Conservation (phyloP, 2,888 invertebrate genomes). For the Ophioninae sp. region DNA sequence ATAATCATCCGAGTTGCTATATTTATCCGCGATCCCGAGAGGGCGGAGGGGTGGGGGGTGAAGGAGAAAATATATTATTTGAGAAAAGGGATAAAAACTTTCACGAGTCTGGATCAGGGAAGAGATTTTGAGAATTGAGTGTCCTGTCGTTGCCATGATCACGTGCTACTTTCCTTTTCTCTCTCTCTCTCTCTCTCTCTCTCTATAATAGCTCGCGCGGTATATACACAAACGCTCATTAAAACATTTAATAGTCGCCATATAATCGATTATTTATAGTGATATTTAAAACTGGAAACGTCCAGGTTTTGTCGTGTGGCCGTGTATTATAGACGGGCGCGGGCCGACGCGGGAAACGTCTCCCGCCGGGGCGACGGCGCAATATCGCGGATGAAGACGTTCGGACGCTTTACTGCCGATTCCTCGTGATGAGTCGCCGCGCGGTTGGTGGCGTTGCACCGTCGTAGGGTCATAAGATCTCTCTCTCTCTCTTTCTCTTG, state of each 20-base stretch:
- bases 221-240: conserved; percentile 71
- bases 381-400: conserved; percentile 75
- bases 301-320: conserved; percentile 31
- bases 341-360: conserved; percentile 7
- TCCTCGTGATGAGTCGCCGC: conserved; percentile 67
- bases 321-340: conserved; percentile 18
- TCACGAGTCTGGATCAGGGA: conserved; percentile 55
- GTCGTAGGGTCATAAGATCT: conserved; percentile 30
- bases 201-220: conserved; percentile 50
- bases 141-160: conserved; percentile 28
- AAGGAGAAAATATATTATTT: not conserved
- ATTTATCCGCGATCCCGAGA: conserved; percentile 17
- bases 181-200: conserved; percentile 13
- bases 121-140: conserved; percentile 57
- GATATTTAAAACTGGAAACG: conserved; percentile 69
- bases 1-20: conserved; percentile 49
- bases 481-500: not conserved
- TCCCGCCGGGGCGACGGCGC: conserved; percentile 39
- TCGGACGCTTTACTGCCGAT: conserved; percentile 74
- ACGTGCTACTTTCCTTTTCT: conserved; percentile 1
- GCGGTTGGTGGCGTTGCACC: conserved; percentile 43
- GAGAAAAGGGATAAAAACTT: conserved; percentile 26
- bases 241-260: conserved; percentile 75
- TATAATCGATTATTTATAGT: conserved; percentile 80
- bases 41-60: not conserved